These are phyloP conservation scores for Phyllostomus discolor DNA, from an alignment of 2,113 vertebrate species.

Conservation along the genomic window DNA sequence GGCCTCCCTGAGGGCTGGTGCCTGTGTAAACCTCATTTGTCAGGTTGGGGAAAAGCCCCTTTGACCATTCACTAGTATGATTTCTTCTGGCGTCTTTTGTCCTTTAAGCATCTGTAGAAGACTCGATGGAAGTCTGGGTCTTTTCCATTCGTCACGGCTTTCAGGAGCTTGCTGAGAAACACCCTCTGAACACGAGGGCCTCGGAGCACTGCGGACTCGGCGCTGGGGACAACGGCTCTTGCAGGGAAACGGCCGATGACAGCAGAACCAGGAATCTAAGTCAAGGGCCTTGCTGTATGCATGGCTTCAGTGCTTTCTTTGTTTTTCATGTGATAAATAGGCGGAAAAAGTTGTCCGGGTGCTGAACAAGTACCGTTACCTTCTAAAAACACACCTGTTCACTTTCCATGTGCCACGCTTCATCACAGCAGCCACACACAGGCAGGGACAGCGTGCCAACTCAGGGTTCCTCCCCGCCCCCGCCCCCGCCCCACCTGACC, in stretches of 20 bases:
- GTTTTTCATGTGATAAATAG: neutral
- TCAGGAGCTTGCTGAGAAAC: neutral
- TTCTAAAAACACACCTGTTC: slow-evolving; percentile 14
- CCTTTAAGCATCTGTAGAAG: neutral
- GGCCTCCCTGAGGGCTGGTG: neutral
- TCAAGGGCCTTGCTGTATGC: neutral
- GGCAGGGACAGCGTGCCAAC: neutral
- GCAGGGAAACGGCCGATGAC: slow-evolving; percentile 37
- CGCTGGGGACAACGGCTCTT: slow-evolving; percentile 35
- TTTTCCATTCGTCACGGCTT: slow-evolving; percentile 32
- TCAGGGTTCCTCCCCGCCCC: fast-evolving
- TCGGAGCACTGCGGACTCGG: neutral
- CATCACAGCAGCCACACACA: neutral
- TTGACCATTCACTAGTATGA: neutral
- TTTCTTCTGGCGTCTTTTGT: slow-evolving; percentile 5
- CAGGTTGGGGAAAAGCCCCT: neutral
- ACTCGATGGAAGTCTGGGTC: neutral
- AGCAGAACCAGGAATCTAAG: slow-evolving; percentile 23
- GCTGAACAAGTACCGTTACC: neutral
- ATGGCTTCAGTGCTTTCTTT: neutral
- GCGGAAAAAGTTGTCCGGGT: neutral
- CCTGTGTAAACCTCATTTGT: neutral
- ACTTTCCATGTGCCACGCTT: neutral
- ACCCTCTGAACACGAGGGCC: neutral
- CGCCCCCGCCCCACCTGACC: too few species aligned